Conservation (phyloP, 2,888 invertebrate species). For the Autographa pulchrina region DNA sequence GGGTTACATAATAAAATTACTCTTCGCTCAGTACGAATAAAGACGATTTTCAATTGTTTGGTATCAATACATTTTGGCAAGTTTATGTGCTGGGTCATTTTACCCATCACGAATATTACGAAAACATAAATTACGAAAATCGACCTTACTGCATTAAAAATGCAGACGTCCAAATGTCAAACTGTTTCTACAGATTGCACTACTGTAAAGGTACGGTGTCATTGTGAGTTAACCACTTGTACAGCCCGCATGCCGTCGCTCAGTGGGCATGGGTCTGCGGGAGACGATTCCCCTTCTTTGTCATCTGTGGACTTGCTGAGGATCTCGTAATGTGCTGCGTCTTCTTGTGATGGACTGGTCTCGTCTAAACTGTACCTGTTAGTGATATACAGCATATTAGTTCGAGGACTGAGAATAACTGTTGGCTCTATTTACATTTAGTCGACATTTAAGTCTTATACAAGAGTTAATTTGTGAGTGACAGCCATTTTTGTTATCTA, state of each 20-base stretch:
- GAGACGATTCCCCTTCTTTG: slow-evolving; percentile 10
- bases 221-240: slow-evolving; percentile 53
- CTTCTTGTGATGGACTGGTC: slow-evolving; percentile 89
- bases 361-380: slow-evolving; percentile 90
- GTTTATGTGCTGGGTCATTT: too few species aligned
- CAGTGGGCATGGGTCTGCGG: slow-evolving; percentile 55
- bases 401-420: too few species aligned
- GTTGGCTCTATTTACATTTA: too few species aligned
- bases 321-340: slow-evolving; percentile 89
- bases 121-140: not conserved
- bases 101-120: too few species aligned
- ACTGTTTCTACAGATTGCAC: not conserved
- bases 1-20: too few species aligned
- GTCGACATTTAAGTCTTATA: too few species aligned
- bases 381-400: slow-evolving; percentile 8
- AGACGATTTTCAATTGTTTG: too few species aligned
- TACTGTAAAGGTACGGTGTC: slow-evolving; percentile 17
- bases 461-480: too few species aligned
- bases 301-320: slow-evolving; percentile 83
- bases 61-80: too few species aligned
- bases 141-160: not conserved
- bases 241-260: slow-evolving; percentile 65
- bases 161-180: not conserved
- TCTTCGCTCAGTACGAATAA: too few species aligned
- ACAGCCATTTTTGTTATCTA: not conserved